Evolutionary conservation across 2,888 invertebrate genomes (phyloP), one percentile per base, ranked within the genome.

Genomic region (Lasioglossum vierecki): DNA sequence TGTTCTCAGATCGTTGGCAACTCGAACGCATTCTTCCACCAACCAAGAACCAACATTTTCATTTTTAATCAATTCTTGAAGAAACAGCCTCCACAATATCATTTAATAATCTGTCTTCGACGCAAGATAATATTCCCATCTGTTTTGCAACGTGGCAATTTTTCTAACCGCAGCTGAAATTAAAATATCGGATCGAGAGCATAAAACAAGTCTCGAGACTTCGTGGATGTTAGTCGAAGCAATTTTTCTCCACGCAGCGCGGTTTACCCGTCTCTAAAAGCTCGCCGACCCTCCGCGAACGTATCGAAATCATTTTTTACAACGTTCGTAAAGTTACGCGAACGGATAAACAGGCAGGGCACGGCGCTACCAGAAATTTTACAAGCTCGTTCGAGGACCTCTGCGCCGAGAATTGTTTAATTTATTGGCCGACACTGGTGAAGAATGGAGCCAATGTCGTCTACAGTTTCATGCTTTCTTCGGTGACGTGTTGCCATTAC

Each of bases 301-400:
- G 87, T 86, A 85, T 84, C 88, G 88, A 88, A 90, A 88, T 87
- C 90, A 88, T 90, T 90, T 90, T 90, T 90, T 90, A 90, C 66
- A 86, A 74, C 85, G 77, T 71, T 76, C 90, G 74, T 89, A 90
- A 90, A 90, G 82, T 89, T 87, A 66, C 46, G 70, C 79, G 80
- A 85, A 80, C 84, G 73, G 88, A 84, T 88, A 87, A 87, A 88
- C 84, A 90, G 84, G 81, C 49, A 63, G 76, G 82, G 60, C 53
- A 72, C 73, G 76, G 83, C 66, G 71, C 76, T 74, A 77, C 73
- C 77, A 84, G 76, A 79, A 82, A 82, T 75, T 90, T 90, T 89
- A 89, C 74, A 84, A 68, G 46, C 44, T 44, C 70, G 30, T 81
- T 79, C 68, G 78, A 75, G 26, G 11, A n/a, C n/a, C 30, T 22